phyloP scores from a whole-genome alignment of 2,113 vertebrate genomes.

The Phyllostomus discolor region DNA sequence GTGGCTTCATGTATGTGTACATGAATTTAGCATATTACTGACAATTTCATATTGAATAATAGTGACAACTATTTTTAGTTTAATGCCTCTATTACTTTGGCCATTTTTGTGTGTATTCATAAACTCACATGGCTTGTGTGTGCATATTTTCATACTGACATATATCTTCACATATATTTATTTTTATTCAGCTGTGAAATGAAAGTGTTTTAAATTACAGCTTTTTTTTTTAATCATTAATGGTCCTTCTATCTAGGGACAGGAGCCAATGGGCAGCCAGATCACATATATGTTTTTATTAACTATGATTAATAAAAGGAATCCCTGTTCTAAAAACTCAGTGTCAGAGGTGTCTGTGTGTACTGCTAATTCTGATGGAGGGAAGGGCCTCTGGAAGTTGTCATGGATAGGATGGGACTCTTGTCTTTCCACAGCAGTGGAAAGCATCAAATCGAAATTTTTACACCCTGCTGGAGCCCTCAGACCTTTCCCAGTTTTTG shows the following conservation, averaged over 20 bases:
- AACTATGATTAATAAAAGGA: background rate
- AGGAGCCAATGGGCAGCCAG: background rate
- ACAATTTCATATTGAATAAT: background rate
- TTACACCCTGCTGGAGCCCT: background rate
- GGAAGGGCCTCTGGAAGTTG: background rate
- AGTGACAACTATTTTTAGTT: background rate
- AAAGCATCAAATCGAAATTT: background rate
- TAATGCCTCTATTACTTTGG: background rate
- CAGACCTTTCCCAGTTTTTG: background rate
- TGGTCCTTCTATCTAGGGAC: background rate
- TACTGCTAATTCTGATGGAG: background rate
- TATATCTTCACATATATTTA: background rate
- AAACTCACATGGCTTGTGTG: background rate
- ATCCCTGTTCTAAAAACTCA: background rate
- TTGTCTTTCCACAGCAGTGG: background rate
- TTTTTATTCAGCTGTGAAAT: conserved; percentile 23
- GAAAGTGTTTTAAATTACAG: background rate
- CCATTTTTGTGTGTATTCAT: background rate
- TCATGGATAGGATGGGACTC: background rate
- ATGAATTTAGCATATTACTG: background rate
- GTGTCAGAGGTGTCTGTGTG: background rate
- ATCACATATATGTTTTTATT: background rate
- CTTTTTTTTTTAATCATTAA: background rate
- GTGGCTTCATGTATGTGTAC: background rate
- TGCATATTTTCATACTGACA: background rate